Base-by-base conservation (phyloP, 2,113 vertebrate genomes). In the Antennarius striatus region DNA sequence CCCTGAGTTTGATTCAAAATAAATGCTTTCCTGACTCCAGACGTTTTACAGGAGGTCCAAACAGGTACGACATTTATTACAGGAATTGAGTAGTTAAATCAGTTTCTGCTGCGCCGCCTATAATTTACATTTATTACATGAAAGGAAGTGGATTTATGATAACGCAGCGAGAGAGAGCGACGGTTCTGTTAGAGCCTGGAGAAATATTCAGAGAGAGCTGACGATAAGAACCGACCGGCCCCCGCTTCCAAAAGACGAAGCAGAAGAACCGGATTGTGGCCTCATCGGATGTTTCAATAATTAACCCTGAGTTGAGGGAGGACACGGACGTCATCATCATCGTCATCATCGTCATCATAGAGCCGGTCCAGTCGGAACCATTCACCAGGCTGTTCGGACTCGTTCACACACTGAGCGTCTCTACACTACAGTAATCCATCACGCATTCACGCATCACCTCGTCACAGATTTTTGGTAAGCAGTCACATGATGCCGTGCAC, bases 81-180 rank as follows among this genome's bases (percentile, higher is more conserved):
- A 54, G 16, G 51, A 47, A 48, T 62, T 67, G 12, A 12, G 29
- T 14, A 39, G 10, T 57, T 48, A 10, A 54, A 65, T 22, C 45
- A 56, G 32, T 68, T 68, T 51, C 63, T 30, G 56, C 57, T 14
- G 52, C 62, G 43, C 9, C 32, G 9, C 7, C 32, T 50, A 0
- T 14, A 28, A 71, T 65, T 77, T 55, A 22, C 59, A 80, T 63
- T 53, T 51, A 66, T 71, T 71, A 74, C 47, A 62, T 59, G 15
- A 70, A 66, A n/a, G 30, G 11, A 22, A 78, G 64, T 56, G 75
- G 68, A 54, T 70, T 64, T 42, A 22, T 22, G 22, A 22, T 22
- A 68, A 70, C 36, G 53, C 30, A 39, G 5, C 6, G 5, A 7
- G 11, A 64, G 54, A 3, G 8, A 48, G 55, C 47, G 43, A 36